Evolutionary conservation across 2,113 vertebrate species (phyloP).

Genomic region (Tonatia bakeri): DNA sequence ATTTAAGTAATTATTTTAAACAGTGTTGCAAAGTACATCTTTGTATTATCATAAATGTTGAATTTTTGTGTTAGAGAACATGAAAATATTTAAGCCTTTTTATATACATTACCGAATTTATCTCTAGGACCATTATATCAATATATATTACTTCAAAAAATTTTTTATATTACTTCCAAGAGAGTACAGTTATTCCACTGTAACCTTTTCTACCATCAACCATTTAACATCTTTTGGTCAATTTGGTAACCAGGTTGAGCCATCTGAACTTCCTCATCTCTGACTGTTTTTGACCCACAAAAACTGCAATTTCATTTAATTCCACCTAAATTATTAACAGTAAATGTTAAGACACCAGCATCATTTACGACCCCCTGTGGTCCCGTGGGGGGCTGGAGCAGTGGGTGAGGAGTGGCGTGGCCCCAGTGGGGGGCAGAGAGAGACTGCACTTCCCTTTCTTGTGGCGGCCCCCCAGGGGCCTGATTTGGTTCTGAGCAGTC

Average conservation of each 20-base stretch:
- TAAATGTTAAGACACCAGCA: background rate
- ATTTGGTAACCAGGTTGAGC: background rate
- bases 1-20: background rate
- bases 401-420: rapidly evolving
- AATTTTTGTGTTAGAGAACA: background rate
- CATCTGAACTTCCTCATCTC: background rate
- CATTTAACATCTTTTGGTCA: background rate
- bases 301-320: background rate
- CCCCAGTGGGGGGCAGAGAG: background rate
- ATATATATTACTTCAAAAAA: background rate
- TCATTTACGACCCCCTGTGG: background rate
- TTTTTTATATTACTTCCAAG: background rate
- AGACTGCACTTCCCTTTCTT: background rate
- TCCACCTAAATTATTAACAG: background rate
- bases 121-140: background rate
- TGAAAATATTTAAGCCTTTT: background rate
- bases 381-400: background rate
- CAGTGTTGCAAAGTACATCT: background rate
- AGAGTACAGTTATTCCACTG: background rate
- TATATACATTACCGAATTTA: background rate
- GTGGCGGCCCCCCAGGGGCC: background rate
- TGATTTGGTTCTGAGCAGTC: background rate
- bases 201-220: background rate
- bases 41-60: background rate
- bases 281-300: background rate